A percentile compares a stretch with the other conserved stretches of the same genome.
Evolutionary conservation across 1,140 invertebrate species (phyloP).

Genomic region (Eciton burchellii): DNA sequence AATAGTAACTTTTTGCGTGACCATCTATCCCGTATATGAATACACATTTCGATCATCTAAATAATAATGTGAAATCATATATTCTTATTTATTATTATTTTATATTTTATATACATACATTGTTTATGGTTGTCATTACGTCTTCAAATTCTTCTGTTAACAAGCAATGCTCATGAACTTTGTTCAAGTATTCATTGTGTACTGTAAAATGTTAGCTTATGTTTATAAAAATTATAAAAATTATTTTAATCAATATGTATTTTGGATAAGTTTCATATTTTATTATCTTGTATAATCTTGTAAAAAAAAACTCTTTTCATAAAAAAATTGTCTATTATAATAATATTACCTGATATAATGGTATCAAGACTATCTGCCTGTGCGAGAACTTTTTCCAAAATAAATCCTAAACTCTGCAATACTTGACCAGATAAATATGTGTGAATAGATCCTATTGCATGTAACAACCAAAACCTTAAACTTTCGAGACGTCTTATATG

Average conservation of each 20-base stretch:
- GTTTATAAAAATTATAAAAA: constrained; percentile 9
- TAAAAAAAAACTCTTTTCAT: neutral
- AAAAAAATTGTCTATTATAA: neutral
- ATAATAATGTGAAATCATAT: neutral
- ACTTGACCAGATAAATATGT: constrained; percentile 89
- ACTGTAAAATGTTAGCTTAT: constrained; percentile 73
- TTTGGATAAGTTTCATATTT: neutral
- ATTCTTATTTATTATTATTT: constrained; percentile 24
- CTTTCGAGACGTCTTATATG: constrained; percentile 86
- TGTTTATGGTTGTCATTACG: constrained; percentile 80
- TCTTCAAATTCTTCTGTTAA: constrained; percentile 81
- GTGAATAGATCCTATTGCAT: constrained; percentile 88
- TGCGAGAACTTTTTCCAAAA: constrained; percentile 84
- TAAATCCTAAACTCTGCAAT: constrained; percentile 85
- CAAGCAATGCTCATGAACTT: constrained; percentile 83
- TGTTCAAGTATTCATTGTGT: constrained; percentile 82
- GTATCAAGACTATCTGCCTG: constrained; percentile 85
- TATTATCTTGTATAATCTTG: neutral
- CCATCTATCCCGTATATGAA: constrained; percentile 79
- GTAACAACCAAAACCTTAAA: constrained; percentile 87
- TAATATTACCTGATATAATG: constrained; percentile 79
- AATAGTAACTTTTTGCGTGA: constrained; percentile 75
- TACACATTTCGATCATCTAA: constrained; percentile 83
- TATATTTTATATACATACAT: constrained; percentile 70
- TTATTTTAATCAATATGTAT: neutral